Conservation (phyloP, 2,113 vertebrate species). For the Microtus richardsoni region DNA sequence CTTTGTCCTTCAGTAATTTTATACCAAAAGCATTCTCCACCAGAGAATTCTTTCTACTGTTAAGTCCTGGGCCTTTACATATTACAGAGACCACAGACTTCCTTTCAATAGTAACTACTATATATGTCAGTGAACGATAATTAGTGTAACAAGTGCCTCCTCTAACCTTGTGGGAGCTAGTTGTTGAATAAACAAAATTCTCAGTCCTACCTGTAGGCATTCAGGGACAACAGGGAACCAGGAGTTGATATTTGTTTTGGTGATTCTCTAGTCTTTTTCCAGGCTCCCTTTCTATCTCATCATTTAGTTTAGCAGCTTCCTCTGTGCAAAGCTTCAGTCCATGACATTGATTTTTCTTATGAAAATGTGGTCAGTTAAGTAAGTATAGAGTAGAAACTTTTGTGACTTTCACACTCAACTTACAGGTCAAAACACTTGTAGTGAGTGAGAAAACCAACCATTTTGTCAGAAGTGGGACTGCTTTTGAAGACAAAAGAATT, state of each 20-base stretch:
- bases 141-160: not conserved
- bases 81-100: not conserved
- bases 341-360: not conserved
- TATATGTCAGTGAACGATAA: not conserved
- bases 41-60: not conserved
- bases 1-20: not conserved
- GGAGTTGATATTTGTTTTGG: not conserved
- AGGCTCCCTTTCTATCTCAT: not conserved
- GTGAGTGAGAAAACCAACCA: not conserved
- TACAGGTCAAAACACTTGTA: not conserved
- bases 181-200: not conserved
- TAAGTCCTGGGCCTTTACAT: not conserved
- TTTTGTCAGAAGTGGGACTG: not conserved
- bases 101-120: not conserved
- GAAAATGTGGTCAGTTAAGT: not conserved
- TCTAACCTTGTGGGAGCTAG: not conserved
- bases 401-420: not conserved
- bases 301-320: not conserved
- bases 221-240: not conserved
- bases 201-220: not conserved
- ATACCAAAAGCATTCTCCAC: not conserved
- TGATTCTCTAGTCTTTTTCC: not conserved
- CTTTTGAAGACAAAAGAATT: not conserved
- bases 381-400: not conserved
- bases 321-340: not conserved